Evolutionary conservation across 2,888 invertebrate species (phyloP).

Genomic region (Conchocele bisecta): DNA sequence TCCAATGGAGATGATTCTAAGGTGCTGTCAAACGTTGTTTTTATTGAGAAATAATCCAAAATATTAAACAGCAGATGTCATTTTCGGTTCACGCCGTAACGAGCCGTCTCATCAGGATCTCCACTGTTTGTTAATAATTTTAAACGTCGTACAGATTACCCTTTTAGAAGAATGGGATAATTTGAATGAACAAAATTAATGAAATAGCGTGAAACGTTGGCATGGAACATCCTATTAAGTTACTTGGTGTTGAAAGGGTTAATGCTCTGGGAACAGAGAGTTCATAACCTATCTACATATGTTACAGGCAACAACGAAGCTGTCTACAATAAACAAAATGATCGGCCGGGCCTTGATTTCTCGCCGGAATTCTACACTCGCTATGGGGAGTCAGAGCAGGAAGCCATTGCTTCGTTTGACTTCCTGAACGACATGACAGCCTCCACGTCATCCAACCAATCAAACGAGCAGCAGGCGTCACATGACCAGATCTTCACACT

Average conservation of each 20-base stretch:
- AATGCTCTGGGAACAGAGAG: neutral
- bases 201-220: no score
- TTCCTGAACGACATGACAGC: conserved; percentile 70
- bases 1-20: no score
- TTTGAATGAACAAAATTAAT: no score
- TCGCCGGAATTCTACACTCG: conserved; percentile 62
- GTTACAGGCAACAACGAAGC: conserved; percentile 55
- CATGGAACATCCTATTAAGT: no score
- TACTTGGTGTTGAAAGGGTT: neutral
- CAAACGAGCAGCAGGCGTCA: conserved; percentile 32
- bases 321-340: neutral
- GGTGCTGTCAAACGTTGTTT: no score
- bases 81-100: no score
- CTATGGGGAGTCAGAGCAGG: conserved; percentile 70
- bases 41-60: no score
- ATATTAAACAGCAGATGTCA: no score
- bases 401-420: conserved; percentile 74
- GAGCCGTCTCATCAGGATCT: no score
- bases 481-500: conserved; percentile 33
- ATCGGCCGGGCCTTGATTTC: conserved; percentile 64
- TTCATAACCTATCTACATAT: neutral
- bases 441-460: conserved; percentile 43
- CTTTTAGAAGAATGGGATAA: no score
- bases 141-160: no score
- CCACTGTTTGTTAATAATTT: no score